Conservation (phyloP, 1,140 invertebrate genomes). For the Cataglyphis hispanica region DNA sequence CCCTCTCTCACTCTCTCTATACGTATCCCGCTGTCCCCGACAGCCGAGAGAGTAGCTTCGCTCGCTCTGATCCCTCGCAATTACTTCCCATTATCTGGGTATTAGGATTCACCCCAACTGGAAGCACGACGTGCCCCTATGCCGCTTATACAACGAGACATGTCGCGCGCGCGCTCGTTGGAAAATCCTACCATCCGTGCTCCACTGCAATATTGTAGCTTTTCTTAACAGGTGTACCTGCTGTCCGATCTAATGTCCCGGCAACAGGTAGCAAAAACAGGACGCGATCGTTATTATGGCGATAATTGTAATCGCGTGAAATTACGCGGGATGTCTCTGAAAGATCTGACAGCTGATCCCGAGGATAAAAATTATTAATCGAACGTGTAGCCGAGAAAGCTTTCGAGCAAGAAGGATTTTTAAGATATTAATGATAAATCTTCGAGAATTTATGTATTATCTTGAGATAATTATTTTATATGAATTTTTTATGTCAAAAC, state of each 20-base stretch:
- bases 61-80: conserved; percentile 85
- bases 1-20: conserved; percentile 36
- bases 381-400: too few relatives aligned
- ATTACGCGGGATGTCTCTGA: not conserved
- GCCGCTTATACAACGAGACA: conserved; percentile 69
- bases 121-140: conserved; percentile 81
- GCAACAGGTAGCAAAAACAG: conserved; percentile 72
- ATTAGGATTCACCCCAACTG: conserved; percentile 86
- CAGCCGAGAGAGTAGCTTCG: conserved; percentile 79
- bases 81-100: conserved; percentile 87
- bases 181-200: conserved; percentile 49
- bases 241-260: conserved; percentile 49
- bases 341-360: too few relatives aligned
- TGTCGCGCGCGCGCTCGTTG: conserved; percentile 29
- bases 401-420: too few relatives aligned
- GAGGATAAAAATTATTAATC: too few relatives aligned
- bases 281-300: conserved; percentile 19
- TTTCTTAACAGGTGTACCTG: conserved; percentile 44
- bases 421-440: too few relatives aligned
- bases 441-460: too few relatives aligned
- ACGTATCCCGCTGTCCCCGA: conserved; percentile 59
- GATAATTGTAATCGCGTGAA: not conserved
- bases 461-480: too few relatives aligned
- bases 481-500: too few relatives aligned
- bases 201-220: conserved; percentile 27